Conservation (phyloP, 2,113 vertebrate species). For the Poeciliopsis turrubarensis region DNA sequence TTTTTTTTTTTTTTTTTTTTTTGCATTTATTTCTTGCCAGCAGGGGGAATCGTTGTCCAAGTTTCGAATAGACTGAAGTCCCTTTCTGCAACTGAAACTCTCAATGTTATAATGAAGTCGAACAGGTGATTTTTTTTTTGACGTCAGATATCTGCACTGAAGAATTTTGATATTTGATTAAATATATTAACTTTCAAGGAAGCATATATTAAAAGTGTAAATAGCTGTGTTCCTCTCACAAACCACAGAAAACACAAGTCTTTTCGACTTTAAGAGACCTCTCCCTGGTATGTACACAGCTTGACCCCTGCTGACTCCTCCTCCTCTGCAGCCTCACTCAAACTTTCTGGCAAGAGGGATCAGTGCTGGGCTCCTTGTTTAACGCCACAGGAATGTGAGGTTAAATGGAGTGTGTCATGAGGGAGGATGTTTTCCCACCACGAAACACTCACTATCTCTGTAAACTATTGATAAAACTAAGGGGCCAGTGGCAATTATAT, state of each 20-base stretch:
- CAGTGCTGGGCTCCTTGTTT: slow-evolving; percentile 44
- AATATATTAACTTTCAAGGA: no score
- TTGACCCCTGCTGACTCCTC: slow-evolving; percentile 36
- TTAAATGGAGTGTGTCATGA: slow-evolving; percentile 39
- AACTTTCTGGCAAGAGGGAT: slow-evolving; percentile 42
- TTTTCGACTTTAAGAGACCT: slow-evolving; percentile 20
- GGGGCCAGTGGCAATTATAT: slow-evolving; percentile 4
- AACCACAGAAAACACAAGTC: neutral
- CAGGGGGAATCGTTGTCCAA: slow-evolving; percentile 57
- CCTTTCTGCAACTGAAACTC: neutral
- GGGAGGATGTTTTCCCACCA: slow-evolving; percentile 54
- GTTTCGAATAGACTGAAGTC: neutral
- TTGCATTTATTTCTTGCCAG: slow-evolving; percentile 25
- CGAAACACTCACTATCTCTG: slow-evolving; percentile 41
- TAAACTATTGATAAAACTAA: slow-evolving; percentile 60
- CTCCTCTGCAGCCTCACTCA: slow-evolving; percentile 15
- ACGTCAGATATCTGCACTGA: no score
- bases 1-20: neutral
- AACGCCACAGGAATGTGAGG: slow-evolving; percentile 73
- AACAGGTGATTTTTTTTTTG: no score
- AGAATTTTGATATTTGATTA: no score
- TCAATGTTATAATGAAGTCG: no score
- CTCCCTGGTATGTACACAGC: slow-evolving; percentile 15
- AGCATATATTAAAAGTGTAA: no score
- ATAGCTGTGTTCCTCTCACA: neutral